Evolutionary conservation across 2,797 vertebrate species (phyloP).

Genomic region (Hybognathus amarus): DNA sequence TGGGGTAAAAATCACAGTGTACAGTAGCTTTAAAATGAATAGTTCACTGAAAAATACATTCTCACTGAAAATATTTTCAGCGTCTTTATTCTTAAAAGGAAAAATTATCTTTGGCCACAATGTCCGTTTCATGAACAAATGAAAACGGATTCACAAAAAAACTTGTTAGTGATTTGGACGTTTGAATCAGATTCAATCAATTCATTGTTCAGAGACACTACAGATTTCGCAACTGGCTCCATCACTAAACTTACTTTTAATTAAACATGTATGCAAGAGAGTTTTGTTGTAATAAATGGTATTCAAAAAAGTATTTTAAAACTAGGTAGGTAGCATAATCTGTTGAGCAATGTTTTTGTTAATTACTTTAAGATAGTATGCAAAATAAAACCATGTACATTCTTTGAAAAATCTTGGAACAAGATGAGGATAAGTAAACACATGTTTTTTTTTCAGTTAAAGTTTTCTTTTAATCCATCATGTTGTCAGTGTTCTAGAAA

Average conservation of each 20-base stretch:
- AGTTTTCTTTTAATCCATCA: not conserved
- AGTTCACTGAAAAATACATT: not conserved
- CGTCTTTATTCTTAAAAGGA: not conserved
- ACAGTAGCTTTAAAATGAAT: too few species aligned
- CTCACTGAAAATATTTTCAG: not conserved
- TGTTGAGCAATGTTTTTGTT: not conserved
- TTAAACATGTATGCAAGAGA: too few species aligned
- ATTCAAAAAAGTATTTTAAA: not conserved
- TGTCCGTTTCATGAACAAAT: not conserved
- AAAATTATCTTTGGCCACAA: not conserved
- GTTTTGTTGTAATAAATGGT: not conserved
- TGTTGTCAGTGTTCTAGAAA: constrained; percentile 1
- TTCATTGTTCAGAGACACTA: not conserved
- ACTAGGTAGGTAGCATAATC: not conserved
- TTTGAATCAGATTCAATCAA: not conserved
- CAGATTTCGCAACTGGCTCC: not conserved
- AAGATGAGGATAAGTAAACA: not conserved
- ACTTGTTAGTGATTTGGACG: not conserved
- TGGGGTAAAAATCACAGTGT: too few species aligned
- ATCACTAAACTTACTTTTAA: not conserved
- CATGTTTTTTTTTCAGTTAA: not conserved
- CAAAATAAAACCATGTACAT: not conserved
- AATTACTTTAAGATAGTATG: not conserved
- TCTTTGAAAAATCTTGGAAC: not conserved
- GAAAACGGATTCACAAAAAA: not conserved